phyloP scores from a whole-genome alignment of 2,888 invertebrate genomes.

The Phragmatobia fuliginosa region DNA sequence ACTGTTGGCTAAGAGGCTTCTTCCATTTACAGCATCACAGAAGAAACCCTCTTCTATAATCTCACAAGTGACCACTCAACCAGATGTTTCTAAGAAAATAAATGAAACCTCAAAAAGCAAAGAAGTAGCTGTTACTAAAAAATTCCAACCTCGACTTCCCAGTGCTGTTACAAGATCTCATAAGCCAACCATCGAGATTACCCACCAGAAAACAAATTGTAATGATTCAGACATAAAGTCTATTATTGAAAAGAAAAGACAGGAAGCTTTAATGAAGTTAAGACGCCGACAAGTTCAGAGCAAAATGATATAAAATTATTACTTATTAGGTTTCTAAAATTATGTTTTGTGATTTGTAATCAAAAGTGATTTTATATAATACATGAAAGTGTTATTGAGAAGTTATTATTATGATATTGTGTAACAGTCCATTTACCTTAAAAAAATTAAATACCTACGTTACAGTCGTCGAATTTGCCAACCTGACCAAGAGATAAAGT shows the following conservation, averaged over 20 bases:
- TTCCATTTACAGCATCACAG: conserved; percentile 75
- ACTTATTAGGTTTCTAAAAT: conserved; percentile 35
- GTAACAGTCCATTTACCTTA: conserved; percentile 1
- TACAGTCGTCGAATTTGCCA: too few relatives aligned
- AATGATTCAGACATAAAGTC: conserved; percentile 62
- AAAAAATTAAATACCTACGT: not conserved
- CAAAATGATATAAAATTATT: conserved; percentile 45
- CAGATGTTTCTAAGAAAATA: conserved; percentile 19
- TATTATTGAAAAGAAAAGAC: conserved; percentile 80
- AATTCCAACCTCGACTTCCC: conserved; percentile 68
- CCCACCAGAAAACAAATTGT: conserved; percentile 37
- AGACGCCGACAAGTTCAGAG: conserved; percentile 69
- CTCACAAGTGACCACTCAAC: conserved; percentile 27
- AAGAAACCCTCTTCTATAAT: conserved; percentile 42
- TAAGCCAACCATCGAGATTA: conserved; percentile 33
- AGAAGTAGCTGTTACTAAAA: conserved; percentile 38
- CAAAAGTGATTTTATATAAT: conserved; percentile 32
- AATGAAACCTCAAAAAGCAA: conserved; percentile 41
- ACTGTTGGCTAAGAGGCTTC: conserved; percentile 82
- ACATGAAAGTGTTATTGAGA: conserved; percentile 23
- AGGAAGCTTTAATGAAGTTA: conserved; percentile 80
- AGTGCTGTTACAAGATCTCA: conserved; percentile 40
- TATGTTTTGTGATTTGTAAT: conserved; percentile 40
- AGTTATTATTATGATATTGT: conserved; percentile 15
- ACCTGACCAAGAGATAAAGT: too few relatives aligned